Evolutionary conservation across 2,113 vertebrate genomes (phyloP), one percentile per base, ranked within the genome.

Genomic region (Sapayoa aenigma): DNA sequence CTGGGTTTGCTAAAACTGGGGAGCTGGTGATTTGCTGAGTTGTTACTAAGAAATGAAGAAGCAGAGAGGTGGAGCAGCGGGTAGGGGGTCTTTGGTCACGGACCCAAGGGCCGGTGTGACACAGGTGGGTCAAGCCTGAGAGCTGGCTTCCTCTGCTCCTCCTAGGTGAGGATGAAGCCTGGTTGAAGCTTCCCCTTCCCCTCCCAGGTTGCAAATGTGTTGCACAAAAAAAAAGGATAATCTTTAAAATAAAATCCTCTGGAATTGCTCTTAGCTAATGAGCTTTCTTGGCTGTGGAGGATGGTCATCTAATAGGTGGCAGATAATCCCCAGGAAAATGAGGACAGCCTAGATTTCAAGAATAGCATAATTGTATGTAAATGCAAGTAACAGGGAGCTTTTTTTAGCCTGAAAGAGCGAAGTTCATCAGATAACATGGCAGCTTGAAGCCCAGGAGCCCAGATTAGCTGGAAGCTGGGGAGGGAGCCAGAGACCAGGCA

Each of bases 331-430:
- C 2, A 3, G 55, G 50, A 93, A 79, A 97, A 94, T 2, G 56
- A 78, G 83, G 94, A n/a, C 88, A 92, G 79, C 92, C 94, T 90
- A 78, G 83, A 92, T 89, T 92, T 94, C 75, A 88, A 77, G 56
- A 93, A 86, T 78, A 93, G 85, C 75, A 31, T n/a, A 63, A 50
- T 27, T 84, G 39, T 56, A 83, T 85, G 72, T 22, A 88, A 96
- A 94, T 39, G 17, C 31, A 69, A 72, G 50, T 58, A 82, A 58
- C 35, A 17, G 47, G 22, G 25, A 53, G 15, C 3, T 79, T 33
- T 74, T 83, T 95, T 72, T 33, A 75, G 35, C 30, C 35, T 50
- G 39, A 50, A 87, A 68, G 89, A 84, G 73, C 53, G 42, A 93
- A 84, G 65, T 82, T 84, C 41, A 77, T 71, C 69, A 68, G 56